phyloP scores from a whole-genome alignment of 2,797 vertebrate genomes.

The Margarornis squamiger region DNA sequence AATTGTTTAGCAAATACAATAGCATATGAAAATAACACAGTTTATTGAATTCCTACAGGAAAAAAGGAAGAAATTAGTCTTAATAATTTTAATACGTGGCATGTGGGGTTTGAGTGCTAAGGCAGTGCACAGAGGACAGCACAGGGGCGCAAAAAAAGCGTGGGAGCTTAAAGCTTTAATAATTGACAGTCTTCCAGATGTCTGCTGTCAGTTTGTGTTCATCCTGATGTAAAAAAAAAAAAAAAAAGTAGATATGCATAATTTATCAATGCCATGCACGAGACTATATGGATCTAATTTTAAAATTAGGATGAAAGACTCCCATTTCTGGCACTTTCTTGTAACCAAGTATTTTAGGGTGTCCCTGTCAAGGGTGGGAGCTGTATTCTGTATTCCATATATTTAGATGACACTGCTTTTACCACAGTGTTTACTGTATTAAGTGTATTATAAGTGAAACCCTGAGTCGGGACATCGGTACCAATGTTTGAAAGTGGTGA shows the following conservation, averaged over 20 bases:
- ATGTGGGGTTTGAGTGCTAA: not conserved
- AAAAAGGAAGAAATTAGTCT: not conserved
- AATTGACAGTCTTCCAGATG: constrained; percentile 41
- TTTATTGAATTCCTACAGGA: not conserved
- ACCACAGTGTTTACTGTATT: not conserved
- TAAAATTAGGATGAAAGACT: not conserved
- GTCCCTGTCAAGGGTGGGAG: not conserved
- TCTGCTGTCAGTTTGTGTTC: constrained; percentile 24
- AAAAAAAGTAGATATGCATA: constrained; percentile 3
- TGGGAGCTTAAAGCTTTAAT: not conserved
- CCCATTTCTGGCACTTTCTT: not conserved
- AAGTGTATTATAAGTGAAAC: not conserved
- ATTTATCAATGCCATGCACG: constrained; percentile 16
- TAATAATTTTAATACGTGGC: not conserved
- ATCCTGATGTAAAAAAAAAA: not conserved
- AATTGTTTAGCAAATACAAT: not conserved
- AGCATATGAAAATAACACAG: not conserved
- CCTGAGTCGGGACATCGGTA: fast-evolving
- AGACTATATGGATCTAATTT: not conserved
- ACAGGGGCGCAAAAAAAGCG: not conserved
- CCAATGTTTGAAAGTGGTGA: not conserved
- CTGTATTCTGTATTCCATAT: not conserved
- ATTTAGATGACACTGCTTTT: not conserved
- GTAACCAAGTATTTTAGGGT: not conserved
- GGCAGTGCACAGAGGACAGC: not conserved